A percentile compares a stretch with the other conserved stretches of the same genome.
Conservation (phyloP, 2,888 invertebrate species). For the Tipula unca region DNA sequence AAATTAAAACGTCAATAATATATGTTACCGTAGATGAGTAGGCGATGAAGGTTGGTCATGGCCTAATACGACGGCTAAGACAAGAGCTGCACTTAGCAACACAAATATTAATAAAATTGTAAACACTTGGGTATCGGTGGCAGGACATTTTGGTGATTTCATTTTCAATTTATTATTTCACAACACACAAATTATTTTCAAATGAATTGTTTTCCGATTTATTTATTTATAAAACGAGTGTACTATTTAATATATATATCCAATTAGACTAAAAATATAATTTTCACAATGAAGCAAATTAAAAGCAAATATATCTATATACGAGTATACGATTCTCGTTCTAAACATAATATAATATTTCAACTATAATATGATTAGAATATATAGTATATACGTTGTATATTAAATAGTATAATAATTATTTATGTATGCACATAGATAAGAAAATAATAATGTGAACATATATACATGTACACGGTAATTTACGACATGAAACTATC, state of each 20-base stretch:
- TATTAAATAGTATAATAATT: too few species aligned
- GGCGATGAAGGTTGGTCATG: not conserved
- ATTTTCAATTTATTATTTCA: not conserved
- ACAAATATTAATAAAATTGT: not conserved
- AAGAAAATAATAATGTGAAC: too few species aligned
- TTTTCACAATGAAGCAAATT: not conserved
- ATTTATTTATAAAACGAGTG: not conserved
- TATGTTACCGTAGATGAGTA: not conserved
- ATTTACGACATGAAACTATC: too few species aligned
- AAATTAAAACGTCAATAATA: not conserved
- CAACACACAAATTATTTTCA: not conserved
- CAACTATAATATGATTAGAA: not conserved
- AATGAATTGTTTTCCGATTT: not conserved
- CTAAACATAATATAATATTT: not conserved
- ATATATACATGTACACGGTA: too few species aligned
- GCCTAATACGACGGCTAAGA: not conserved
- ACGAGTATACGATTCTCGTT: not conserved
- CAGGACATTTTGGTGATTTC: not conserved
- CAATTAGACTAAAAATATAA: not conserved
- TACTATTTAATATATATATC: not conserved
- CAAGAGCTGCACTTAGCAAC: not conserved
- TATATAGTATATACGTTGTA: too few species aligned
- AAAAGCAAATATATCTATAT: not conserved
- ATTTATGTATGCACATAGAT: too few species aligned
- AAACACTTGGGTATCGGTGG: not conserved